Evolutionary conservation across 2,113 vertebrate genomes (phyloP), one percentile per base, ranked within the genome.

Genomic region (Oryzias melastigma): DNA sequence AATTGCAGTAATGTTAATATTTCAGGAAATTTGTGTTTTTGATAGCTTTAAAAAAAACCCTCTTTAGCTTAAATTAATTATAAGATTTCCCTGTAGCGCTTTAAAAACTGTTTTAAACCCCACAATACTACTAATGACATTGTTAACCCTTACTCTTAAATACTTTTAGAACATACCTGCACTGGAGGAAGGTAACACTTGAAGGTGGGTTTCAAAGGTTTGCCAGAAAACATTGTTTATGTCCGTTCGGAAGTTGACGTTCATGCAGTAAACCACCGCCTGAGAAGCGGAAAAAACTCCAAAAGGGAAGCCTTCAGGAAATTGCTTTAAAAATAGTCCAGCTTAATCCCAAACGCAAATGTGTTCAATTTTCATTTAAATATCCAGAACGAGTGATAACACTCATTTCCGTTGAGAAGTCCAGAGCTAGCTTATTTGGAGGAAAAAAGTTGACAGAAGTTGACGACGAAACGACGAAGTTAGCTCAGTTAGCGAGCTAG

Each of bases 151-250:
- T 35, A 12, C 10, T 35, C 35, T 35, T 35, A 8, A 18, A 19
- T 7, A 2, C 27, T 60, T 4, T 65, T 73, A 85, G 5, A 89
- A 96, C 95, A 86, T 89, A 98, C 95, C 94, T 95, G 95, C 17
- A 91, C 77, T 58, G 95, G 93, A 65, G 95, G 91, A 51, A 98
- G 95, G 81, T 98, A 98, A 45, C 92, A 94, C 77, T 87, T 94
- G 89, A 98, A 98, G 49, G 94, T 94, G 65, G 96, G 92, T 71
- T 94, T 94, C 51, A 84, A 80, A 48, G 92, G 90, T 90, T 90
- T 96, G 54, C 88, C 86, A 58, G 95, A 93, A 82, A 98, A 98
- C 95, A 98, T 95, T 68, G 78, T 88, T 83, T 84, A 79, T 63
- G 54, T 84, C 69, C 74, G 71, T 51, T 22, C 17, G 64, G 40